phyloP scores from a whole-genome alignment of 2,797 vertebrate genomes.

The Halcyon chelicuti region DNA sequence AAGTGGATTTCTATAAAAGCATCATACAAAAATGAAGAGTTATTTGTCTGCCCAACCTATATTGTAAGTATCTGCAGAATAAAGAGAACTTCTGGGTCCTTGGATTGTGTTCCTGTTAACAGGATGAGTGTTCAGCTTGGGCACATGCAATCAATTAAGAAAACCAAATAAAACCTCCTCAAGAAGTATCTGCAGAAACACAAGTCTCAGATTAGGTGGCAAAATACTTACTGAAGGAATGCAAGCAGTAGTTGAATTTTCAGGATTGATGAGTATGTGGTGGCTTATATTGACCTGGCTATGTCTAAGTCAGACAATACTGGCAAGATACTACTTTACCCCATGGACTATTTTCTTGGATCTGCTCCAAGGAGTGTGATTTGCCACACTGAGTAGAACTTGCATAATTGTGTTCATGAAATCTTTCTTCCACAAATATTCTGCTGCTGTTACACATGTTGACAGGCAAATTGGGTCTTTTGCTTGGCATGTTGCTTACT shows the following conservation, averaged over 20 bases:
- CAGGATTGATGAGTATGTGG: not conserved
- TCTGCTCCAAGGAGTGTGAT: not conserved
- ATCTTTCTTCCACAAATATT: not conserved
- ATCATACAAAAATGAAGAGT: not conserved
- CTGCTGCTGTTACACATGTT: not conserved
- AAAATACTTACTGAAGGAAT: not conserved
- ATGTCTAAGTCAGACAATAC: not conserved
- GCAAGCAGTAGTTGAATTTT: not conserved
- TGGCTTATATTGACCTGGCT: not conserved
- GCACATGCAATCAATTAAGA: not conserved
- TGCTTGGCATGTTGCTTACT: not conserved
- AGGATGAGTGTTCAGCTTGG: not conserved
- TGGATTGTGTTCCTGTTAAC: not conserved
- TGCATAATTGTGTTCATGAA: not conserved
- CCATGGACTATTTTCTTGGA: not conserved
- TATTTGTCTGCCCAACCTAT: not conserved
- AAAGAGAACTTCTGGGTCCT: not conserved
- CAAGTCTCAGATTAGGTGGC: not conserved
- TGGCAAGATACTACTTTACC: not conserved
- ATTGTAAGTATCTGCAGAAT: not conserved
- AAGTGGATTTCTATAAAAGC: not conserved
- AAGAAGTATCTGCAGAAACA: not conserved
- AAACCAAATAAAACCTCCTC: not conserved
- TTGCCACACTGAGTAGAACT: not conserved
- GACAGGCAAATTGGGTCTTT: not conserved